Evolutionary conservation across 2,888 invertebrate genomes (phyloP).

Genomic region (Coelopa pilipes): DNA sequence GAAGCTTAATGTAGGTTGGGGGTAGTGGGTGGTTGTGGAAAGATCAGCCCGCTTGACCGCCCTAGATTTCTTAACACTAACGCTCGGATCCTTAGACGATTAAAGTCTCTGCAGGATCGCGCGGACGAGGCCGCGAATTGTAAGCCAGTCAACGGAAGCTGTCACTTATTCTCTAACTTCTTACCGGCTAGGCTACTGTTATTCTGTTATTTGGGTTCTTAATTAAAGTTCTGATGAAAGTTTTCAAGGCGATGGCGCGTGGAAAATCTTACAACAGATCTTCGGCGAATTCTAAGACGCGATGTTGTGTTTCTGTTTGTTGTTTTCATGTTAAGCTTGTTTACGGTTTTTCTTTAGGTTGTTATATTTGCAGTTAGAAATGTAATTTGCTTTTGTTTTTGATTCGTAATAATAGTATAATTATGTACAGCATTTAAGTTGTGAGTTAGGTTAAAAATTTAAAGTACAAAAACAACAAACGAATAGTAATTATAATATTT

Average conservation of each 20-base stretch:
- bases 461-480: no score
- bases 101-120: slow-evolving; percentile 60
- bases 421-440: no score
- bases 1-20: background rate
- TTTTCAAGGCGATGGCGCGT: slow-evolving; percentile 13
- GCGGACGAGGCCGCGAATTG: background rate
- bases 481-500: no score
- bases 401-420: no score
- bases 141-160: slow-evolving; percentile 6
- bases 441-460: no score
- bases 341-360: no score
- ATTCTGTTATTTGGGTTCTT: background rate
- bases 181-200: background rate
- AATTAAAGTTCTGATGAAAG: background rate
- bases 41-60: no score
- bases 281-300: no score
- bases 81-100: slow-evolving; percentile 58
- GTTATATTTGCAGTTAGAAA: no score
- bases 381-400: no score
- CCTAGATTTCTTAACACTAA: background rate
- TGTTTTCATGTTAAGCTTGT: no score
- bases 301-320: no score
- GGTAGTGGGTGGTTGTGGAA: background rate
- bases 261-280: slow-evolving; percentile 60
- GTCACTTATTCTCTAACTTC: slow-evolving; percentile 37